phyloP scores from a whole-genome alignment of 2,888 invertebrate species.

The Trachelus troglodyta region DNA sequence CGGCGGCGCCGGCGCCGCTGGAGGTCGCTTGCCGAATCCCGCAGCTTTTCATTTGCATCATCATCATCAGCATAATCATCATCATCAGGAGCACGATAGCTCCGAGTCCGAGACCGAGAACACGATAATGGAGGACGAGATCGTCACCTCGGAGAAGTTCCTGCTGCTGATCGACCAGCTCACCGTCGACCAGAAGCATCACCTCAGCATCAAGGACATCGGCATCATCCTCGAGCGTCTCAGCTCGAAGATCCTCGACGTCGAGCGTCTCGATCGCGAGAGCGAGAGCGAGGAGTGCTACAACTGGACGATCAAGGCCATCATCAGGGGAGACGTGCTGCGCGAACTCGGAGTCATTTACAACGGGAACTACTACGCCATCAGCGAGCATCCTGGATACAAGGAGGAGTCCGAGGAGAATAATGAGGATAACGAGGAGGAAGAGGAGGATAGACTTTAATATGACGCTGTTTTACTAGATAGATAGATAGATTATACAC shows the following conservation, averaged over 20 bases:
- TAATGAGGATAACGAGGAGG: constrained; percentile 85
- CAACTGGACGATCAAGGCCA: constrained; percentile 97
- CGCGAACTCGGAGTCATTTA: constrained; percentile 93
- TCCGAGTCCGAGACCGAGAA: constrained; percentile 95
- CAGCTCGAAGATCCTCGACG: constrained; percentile 93
- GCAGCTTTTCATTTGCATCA: constrained; percentile 47
- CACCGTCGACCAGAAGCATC: constrained; percentile 91
- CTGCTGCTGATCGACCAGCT: constrained; percentile 92
- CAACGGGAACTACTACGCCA: constrained; percentile 95
- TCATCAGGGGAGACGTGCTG: constrained; percentile 90
- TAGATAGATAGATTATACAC: constrained; percentile 57
- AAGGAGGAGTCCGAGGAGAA: constrained; percentile 90
- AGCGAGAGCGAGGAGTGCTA: constrained; percentile 94
- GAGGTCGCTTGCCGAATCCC: constrained; percentile 37
- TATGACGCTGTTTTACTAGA: constrained; percentile 55
- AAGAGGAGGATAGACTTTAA: constrained; percentile 77
- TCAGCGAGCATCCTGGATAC: constrained; percentile 94
- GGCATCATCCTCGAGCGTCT: constrained; percentile 93
- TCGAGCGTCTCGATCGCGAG: constrained; percentile 91
- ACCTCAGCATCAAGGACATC: constrained; percentile 93
- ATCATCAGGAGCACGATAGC: constrained; percentile 79
- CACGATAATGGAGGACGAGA: constrained; percentile 92
- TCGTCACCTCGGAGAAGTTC: constrained; percentile 90
- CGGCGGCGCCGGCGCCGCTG: constrained; percentile 59
- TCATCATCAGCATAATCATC: constrained; percentile 31